A percentile compares a stretch with the other conserved stretches of the same genome.
These are phyloP conservation scores for Augochlora pura DNA, from an alignment of 1,140 invertebrate species.

Conservation along the genomic window DNA sequence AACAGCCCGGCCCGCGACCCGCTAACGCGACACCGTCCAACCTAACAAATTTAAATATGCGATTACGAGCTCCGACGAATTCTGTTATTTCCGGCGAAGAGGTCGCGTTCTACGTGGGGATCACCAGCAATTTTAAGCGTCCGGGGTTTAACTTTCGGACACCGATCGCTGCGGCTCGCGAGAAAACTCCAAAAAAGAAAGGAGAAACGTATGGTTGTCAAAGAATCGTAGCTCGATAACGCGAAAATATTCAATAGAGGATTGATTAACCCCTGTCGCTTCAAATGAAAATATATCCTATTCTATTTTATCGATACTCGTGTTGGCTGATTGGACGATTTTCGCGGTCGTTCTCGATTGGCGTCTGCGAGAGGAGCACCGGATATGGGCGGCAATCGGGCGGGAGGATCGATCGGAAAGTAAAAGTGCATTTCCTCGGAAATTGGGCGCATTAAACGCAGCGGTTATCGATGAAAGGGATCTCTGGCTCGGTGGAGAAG, in stretches of 20 bases:
- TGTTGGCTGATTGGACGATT: no score
- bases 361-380: no score
- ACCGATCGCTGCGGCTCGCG: neutral
- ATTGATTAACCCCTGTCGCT: no score
- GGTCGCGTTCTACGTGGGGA: neutral
- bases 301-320: no score
- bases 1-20: neutral
- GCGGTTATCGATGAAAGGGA: conserved; percentile 5
- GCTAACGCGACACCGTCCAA: conserved; percentile 12
- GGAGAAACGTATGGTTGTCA: no score
- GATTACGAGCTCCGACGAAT: conserved; percentile 13
- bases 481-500: neutral
- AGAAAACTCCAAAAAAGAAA: no score
- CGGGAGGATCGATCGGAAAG: neutral
- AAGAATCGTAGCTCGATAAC: no score
- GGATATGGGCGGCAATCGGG: neutral
- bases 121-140: no score
- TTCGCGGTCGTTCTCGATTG: no score
- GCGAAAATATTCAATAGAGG: no score
- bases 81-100: neutral
- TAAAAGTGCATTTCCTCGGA: neutral
- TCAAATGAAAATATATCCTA: no score
- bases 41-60: conserved; percentile 21
- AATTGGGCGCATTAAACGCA: neutral
- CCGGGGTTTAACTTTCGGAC: no score